Percentiles rank a stretch among this genome's conserved stretches.
Evolutionary conservation across 2,888 invertebrate species (phyloP).

Genomic region (Tridacna gigas): DNA sequence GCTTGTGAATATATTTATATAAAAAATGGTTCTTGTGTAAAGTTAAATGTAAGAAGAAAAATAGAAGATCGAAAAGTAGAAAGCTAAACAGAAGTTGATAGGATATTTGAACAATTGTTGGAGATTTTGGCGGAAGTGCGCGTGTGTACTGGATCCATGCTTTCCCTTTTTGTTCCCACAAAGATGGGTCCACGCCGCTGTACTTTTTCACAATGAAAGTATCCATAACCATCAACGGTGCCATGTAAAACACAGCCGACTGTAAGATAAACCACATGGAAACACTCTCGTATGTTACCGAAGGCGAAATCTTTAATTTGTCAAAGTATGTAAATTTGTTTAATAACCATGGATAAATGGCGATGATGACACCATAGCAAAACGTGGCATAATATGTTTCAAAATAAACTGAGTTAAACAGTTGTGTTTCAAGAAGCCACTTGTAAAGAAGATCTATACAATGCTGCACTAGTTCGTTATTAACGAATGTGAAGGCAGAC

Average conservation of each 20-base stretch:
- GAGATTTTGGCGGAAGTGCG: conserved; percentile 73
- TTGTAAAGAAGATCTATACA: background rate
- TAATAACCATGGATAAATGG: conserved; percentile 69
- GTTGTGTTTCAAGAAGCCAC: conserved; percentile 48
- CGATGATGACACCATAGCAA: conserved; percentile 69
- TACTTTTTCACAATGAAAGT: conserved; percentile 80
- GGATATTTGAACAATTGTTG: conserved; percentile 63
- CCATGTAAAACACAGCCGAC: conserved; percentile 70
- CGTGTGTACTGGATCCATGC: conserved; percentile 73
- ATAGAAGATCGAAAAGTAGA: conserved; percentile 76
- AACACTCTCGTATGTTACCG: conserved; percentile 67
- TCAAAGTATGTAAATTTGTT: conserved; percentile 69
- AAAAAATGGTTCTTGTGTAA: conserved; percentile 76
- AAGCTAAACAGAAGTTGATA: conserved; percentile 73
- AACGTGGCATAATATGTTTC: conserved; percentile 77
- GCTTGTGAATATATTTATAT: conserved; percentile 76
- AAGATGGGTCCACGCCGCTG: conserved; percentile 68
- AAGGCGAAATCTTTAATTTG: conserved; percentile 73
- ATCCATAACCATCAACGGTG: conserved; percentile 76
- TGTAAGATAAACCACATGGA: conserved; percentile 54
- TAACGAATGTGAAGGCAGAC: background rate
- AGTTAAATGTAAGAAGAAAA: conserved; percentile 74
- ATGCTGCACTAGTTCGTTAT: background rate
- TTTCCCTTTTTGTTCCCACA: conserved; percentile 67
- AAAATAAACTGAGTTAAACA: conserved; percentile 79